phyloP scores from a whole-genome alignment of 2,113 vertebrate species.

The Clarias gariepinus region DNA sequence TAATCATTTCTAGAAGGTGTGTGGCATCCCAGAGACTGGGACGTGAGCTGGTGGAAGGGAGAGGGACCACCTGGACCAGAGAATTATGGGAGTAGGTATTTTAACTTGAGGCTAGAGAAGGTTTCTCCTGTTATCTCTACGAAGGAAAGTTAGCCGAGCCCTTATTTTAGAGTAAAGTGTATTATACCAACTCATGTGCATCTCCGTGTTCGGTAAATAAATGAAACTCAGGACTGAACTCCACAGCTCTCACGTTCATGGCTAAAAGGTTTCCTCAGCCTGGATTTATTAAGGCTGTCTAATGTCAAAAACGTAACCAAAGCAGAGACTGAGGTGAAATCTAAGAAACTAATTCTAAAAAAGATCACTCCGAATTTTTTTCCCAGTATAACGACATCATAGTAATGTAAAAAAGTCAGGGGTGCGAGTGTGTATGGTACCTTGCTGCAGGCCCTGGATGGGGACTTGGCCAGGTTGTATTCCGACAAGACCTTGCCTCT shows the following conservation, averaged over 20 bases:
- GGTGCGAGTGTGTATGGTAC: constrained; percentile 76
- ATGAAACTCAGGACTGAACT: background rate
- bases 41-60: constrained; percentile 22
- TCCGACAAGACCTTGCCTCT: constrained; percentile 95
- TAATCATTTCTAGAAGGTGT: constrained; percentile 41
- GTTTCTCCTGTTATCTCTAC: background rate
- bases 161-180: background rate
- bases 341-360: background rate
- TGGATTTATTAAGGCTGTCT: background rate
- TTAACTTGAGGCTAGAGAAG: background rate
- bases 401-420: background rate
- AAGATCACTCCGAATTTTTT: background rate
- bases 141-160: background rate
- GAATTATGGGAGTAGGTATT: background rate
- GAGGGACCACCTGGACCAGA: constrained; percentile 33
- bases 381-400: background rate
- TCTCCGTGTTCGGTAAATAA: too few relatives aligned
- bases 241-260: too few relatives aligned
- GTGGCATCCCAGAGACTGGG: constrained; percentile 35
- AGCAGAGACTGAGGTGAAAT: background rate
- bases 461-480: constrained; percentile 87
- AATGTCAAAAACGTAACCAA: background rate
- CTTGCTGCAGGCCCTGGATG: constrained; percentile 94
- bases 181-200: background rate
- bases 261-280: too few relatives aligned